A percentile compares a stretch with the other conserved stretches of the same genome.
These are phyloP conservation scores for Xenopus borealis DNA, from an alignment of 2,113 vertebrate species.

Conservation along the genomic window DNA sequence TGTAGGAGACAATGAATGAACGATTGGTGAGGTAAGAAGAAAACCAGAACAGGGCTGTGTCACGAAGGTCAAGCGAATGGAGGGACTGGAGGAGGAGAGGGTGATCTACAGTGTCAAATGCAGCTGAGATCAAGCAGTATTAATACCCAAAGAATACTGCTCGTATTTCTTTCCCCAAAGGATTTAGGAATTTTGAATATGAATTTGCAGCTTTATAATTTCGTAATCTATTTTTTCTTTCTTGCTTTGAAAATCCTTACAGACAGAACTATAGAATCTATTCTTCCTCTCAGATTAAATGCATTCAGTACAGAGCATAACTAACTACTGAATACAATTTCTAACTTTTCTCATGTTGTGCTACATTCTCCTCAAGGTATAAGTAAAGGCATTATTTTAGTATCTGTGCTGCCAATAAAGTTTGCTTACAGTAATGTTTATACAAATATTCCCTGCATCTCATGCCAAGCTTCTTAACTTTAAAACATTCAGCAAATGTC, in stretches of 20 bases:
- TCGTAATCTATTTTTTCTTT: conserved; percentile 16
- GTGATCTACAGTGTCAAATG: too few relatives aligned
- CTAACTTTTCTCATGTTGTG: conserved; percentile 38
- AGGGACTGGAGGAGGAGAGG: too few relatives aligned
- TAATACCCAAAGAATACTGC: not conserved
- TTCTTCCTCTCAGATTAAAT: conserved; percentile 33
- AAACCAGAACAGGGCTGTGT: too few relatives aligned
- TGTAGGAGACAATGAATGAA: too few relatives aligned
- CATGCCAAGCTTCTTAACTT: conserved; percentile 27
- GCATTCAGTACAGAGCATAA: conserved; percentile 37
- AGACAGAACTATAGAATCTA: conserved; percentile 19
- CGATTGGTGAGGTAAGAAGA: too few relatives aligned
- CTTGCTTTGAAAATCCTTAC: conserved; percentile 16
- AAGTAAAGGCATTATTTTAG: conserved; percentile 39
- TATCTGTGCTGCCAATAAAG: conserved; percentile 40
- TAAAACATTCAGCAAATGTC: not conserved
- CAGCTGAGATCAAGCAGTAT: too few relatives aligned
- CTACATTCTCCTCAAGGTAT: conserved; percentile 32
- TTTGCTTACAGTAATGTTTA: conserved; percentile 33
- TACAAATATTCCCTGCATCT: conserved; percentile 33
- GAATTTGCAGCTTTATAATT: not conserved
- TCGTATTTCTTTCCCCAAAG: conserved; percentile 13
- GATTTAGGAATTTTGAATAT: conserved; percentile 2
- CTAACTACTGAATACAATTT: conserved; percentile 40
- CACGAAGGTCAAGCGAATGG: too few relatives aligned